A percentile compares a stretch with the other conserved stretches of the same genome.
phyloP scores from a whole-genome alignment of 1,140 invertebrate species.

The Lordiphosa clarofinis region DNA sequence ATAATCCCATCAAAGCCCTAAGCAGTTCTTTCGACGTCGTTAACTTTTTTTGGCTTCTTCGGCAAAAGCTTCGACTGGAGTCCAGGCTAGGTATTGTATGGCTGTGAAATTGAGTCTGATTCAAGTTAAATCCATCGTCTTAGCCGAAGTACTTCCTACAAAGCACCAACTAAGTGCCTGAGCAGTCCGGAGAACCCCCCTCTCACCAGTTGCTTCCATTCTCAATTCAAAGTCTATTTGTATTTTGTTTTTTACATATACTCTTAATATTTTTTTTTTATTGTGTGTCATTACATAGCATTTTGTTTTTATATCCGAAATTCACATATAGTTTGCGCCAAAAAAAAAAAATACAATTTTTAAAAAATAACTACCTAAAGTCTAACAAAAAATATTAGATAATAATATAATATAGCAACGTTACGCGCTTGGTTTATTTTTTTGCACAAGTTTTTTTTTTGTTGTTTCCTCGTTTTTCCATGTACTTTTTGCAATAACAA shows the following conservation, averaged over 20 bases:
- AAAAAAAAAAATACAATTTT: conserved; percentile 71
- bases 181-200: too few species aligned
- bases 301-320: not conserved
- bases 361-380: conserved; percentile 75
- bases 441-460: conserved; percentile 23
- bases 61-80: too few species aligned
- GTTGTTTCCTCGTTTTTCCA: not conserved
- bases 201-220: too few species aligned
- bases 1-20: too few species aligned
- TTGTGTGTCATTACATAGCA: conserved; percentile 10
- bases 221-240: too few species aligned
- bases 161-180: too few species aligned
- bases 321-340: conserved; percentile 7
- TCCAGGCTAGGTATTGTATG: too few species aligned
- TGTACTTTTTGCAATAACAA: conserved; percentile 56
- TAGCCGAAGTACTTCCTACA: too few species aligned
- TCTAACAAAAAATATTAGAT: conserved; percentile 72
- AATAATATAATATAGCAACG: conserved; percentile 69
- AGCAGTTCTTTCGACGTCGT: too few species aligned
- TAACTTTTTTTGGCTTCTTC: too few species aligned
- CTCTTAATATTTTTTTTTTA: conserved; percentile 15
- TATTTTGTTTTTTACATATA: conserved; percentile 13
- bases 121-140: too few species aligned
- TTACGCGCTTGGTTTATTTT: conserved; percentile 60
- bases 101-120: too few species aligned